Conservation (phyloP, 2,113 vertebrate species). For the Motacilla tschutschensis region DNA sequence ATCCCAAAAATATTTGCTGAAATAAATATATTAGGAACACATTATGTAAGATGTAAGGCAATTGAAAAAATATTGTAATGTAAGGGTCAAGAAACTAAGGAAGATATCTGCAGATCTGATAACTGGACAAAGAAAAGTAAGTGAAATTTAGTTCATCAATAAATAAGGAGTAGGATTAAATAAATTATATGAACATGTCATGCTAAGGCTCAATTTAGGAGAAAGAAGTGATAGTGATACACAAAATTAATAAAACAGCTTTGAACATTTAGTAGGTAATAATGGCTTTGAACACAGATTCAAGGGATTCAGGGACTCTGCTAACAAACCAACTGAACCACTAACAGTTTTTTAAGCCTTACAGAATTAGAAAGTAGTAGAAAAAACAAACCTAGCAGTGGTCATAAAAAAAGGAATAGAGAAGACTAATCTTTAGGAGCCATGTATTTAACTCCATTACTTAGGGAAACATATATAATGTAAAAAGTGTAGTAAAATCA, state of each 20-base stretch:
- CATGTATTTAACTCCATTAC: neutral
- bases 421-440: neutral
- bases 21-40: neutral
- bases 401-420: neutral
- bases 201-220: neutral
- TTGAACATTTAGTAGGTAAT: neutral
- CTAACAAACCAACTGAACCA: neutral
- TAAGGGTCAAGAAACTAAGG: neutral
- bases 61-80: neutral
- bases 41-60: neutral
- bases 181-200: accelerated
- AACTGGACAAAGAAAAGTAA: neutral
- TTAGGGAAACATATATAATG: neutral
- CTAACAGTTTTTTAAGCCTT: neutral
- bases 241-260: neutral
- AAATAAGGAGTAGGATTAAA: neutral
- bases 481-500: neutral
- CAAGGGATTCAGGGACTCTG: neutral
- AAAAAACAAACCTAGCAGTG: neutral
- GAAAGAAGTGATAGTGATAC: neutral
- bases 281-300: neutral
- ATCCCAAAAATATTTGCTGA: neutral
- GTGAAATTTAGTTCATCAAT: neutral
- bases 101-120: neutral
- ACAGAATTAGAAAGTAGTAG: neutral